These are phyloP conservation scores for Helobdella robusta DNA, from an alignment of 2,888 invertebrate genomes.

Conservation along the genomic window DNA sequence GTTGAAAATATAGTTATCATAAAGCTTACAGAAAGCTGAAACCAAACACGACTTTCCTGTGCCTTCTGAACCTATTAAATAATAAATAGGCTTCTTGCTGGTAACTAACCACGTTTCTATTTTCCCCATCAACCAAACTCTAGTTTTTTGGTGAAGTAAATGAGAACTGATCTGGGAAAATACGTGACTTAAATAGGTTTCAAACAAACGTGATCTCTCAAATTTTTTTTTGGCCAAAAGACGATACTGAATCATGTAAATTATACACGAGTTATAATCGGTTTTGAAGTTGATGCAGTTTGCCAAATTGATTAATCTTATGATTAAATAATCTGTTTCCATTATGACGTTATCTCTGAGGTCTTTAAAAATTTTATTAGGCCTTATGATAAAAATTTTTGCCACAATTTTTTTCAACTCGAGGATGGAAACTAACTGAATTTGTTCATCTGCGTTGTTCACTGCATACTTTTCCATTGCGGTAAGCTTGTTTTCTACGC, in stretches of 20 bases:
- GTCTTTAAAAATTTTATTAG: background rate
- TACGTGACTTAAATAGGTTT: background rate
- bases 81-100: slow-evolving; percentile 22
- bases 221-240: slow-evolving; percentile 18
- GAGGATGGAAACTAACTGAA: slow-evolving; percentile 13
- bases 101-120: slow-evolving; percentile 21
- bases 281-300: slow-evolving; percentile 19
- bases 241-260: slow-evolving; percentile 20
- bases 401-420: slow-evolving; percentile 5
- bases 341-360: slow-evolving; percentile 11
- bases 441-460: background rate
- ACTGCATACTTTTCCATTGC: background rate
- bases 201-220: slow-evolving; percentile 15
- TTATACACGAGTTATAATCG: slow-evolving; percentile 12
- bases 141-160: slow-evolving; percentile 19
- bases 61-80: slow-evolving; percentile 17
- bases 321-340: slow-evolving; percentile 6
- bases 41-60: slow-evolving; percentile 17
- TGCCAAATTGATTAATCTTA: background rate
- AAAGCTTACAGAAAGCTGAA: slow-evolving; percentile 23
- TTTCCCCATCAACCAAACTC: slow-evolving; percentile 18
- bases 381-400: slow-evolving; percentile 10
- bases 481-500: background rate
- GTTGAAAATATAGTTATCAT: slow-evolving; percentile 22
- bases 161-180: slow-evolving; percentile 18